Percentiles rank a stretch among this genome's conserved stretches.
Evolutionary conservation across 2,797 vertebrate genomes (phyloP).

Genomic region (Clarias fuscus): DNA sequence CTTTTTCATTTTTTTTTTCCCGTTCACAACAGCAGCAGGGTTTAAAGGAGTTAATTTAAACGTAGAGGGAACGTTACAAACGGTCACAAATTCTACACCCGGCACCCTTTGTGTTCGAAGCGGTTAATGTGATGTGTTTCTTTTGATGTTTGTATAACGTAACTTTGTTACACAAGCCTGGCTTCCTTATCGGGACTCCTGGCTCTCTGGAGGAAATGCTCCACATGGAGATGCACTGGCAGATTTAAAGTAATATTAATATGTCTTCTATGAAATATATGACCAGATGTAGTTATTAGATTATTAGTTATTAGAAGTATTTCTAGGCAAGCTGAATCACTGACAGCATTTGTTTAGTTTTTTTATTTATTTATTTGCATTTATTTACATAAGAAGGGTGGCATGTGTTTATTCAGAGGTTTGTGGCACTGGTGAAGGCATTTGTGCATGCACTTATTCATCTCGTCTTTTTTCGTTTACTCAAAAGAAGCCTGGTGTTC

Average conservation of each 20-base stretch:
- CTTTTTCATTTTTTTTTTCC: background rate
- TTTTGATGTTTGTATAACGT: background rate
- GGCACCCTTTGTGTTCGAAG: background rate
- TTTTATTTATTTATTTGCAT: background rate
- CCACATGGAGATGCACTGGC: background rate
- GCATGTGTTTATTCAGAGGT: background rate
- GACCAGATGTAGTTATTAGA: background rate
- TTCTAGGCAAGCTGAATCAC: background rate
- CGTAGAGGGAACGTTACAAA: background rate
- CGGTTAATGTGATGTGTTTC: background rate
- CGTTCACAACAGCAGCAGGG: too few relatives aligned
- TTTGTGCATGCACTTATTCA: background rate
- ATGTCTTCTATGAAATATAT: background rate
- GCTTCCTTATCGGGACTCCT: background rate
- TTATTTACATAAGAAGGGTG: background rate
- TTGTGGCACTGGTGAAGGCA: background rate
- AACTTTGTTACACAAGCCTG: background rate
- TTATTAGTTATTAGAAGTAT: background rate
- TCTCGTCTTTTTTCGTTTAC: conserved; percentile 48
- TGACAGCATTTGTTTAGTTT: background rate
- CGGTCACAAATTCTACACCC: background rate
- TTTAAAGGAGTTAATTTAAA: background rate
- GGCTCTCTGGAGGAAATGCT: background rate
- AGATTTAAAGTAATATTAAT: background rate
- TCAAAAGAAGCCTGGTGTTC: conserved; percentile 31